These are phyloP conservation scores for Ichneumoninae sp. DNA, from an alignment of 2,888 invertebrate species.

Conservation along the genomic window DNA sequence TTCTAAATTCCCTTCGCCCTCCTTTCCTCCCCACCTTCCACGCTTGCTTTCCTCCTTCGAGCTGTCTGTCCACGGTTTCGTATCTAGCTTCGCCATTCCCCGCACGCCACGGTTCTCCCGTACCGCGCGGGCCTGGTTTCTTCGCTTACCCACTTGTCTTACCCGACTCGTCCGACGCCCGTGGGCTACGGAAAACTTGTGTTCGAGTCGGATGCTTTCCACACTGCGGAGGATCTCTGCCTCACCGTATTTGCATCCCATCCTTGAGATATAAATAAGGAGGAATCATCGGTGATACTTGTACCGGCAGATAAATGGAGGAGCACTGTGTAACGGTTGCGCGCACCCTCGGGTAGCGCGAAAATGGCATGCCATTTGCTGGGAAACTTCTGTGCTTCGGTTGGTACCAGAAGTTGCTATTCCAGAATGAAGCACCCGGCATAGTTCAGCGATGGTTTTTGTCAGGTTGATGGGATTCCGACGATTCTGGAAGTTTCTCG, in stretches of 20 bases:
- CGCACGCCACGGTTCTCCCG: conserved; percentile 15
- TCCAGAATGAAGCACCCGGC: background rate
- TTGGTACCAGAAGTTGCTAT: background rate
- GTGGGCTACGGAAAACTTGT: conserved; percentile 59
- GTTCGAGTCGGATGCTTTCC: conserved; percentile 53
- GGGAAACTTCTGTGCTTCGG: background rate
- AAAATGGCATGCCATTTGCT: background rate
- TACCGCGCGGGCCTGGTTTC: conserved; percentile 49
- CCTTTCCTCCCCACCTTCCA: conserved; percentile 25
- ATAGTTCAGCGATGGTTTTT: background rate
- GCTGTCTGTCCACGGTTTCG: conserved; percentile 48
- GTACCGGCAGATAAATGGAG: conserved; percentile 17
- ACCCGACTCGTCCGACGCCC: conserved; percentile 47
- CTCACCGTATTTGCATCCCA: conserved; percentile 14
- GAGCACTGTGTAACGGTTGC: conserved; percentile 22
- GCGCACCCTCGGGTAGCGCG: background rate
- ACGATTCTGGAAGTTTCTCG: background rate
- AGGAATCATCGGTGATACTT: conserved; percentile 28
- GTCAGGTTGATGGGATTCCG: background rate
- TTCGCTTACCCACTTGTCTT: conserved; percentile 53
- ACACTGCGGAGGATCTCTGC: conserved; percentile 22
- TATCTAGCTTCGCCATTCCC: conserved; percentile 1
- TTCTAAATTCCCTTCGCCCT: conserved; percentile 59
- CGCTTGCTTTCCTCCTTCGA: conserved; percentile 46
- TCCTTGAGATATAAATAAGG: conserved; percentile 50